Evolutionary conservation across 2,797 vertebrate genomes (phyloP), one percentile per base, ranked within the genome.

Genomic region (Hydrolagus colliei): DNA sequence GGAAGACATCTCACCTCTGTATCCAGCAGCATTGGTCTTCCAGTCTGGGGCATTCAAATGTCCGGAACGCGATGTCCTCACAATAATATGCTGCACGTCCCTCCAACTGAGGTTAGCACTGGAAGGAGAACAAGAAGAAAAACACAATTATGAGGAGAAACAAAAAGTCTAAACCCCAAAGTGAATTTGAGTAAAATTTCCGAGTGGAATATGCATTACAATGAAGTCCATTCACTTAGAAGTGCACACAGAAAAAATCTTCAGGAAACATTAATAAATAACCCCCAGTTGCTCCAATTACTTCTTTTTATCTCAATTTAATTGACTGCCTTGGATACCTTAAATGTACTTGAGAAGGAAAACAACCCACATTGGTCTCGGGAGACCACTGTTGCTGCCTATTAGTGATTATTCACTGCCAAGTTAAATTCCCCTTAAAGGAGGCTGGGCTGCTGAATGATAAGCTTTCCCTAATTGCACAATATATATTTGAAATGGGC

Each of bases 21-120:
- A 98, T 90, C 98, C 98, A 91, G 97, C 98, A 85, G 96, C 96
- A 91, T 99, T 99, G 86, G 96, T 98, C 94, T 99, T 99, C 98
- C 98, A 99, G 93, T 99, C 97, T 68, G 96, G 96, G 89, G 98
- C 97, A 84, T 96, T 98, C 90, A 99, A 95, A 92, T 99, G 97
- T 91, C 97, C 97, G 9, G 97, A 95, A 90, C 96, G 95, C 86
- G 97, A 99, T 52, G 98, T 99, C 91, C 96, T 97, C 80, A 99
- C 98, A 89, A 99, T 98, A 89, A 99, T 98, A 92, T 99, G 98
- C 90, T 99, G 98, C 86, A 99, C 95, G 82, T 99, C 98, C 90
- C 97, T 95, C 98, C 98, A 99, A 79, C 97, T 94, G 89, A 99
- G 92, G 91, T 95, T 94, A 87, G 96, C 90, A 93, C 97, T 99